Evolutionary conservation across 2,888 invertebrate genomes (phyloP).

Genomic region (Cryptus viduatorius): DNA sequence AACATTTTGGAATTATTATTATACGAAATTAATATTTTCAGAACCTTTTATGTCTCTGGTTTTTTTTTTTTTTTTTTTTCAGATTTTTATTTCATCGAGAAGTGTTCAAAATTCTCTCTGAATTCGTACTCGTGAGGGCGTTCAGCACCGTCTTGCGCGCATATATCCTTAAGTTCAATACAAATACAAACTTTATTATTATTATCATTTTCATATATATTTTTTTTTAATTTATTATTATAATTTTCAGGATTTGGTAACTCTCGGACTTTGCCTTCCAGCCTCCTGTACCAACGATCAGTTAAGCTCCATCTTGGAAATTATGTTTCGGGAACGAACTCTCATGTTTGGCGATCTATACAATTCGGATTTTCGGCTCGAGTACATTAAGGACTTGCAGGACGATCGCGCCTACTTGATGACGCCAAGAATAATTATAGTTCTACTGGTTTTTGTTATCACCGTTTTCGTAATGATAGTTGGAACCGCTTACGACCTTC

Average conservation of each 20-base stretch:
- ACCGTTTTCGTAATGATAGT: conserved; percentile 76
- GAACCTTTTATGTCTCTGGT: too few relatives aligned
- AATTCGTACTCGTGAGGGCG: too few relatives aligned
- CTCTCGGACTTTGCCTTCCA: conserved; percentile 86
- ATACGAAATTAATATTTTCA: too few relatives aligned
- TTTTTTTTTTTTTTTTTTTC: too few relatives aligned
- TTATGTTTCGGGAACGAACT: conserved; percentile 79
- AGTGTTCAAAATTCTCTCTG: too few relatives aligned
- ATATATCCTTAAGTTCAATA: too few relatives aligned
- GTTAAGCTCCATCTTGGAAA: conserved; percentile 77
- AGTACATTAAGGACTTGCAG: conserved; percentile 79
- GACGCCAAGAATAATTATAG: conserved; percentile 79
- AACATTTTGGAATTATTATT: too few relatives aligned
- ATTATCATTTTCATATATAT: neutral
- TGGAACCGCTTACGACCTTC: conserved; percentile 82
- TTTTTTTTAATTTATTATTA: neutral
- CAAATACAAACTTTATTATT: neutral
- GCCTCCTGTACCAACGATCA: conserved; percentile 84
- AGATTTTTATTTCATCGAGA: too few relatives aligned
- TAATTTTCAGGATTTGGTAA: conserved; percentile 84
- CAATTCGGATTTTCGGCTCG: conserved; percentile 80
- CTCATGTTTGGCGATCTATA: conserved; percentile 82
- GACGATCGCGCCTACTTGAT: conserved; percentile 79
- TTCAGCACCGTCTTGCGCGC: too few relatives aligned
- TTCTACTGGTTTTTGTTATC: conserved; percentile 74